Base-by-base conservation (phyloP, 2,113 vertebrate species). In the Aegotheles bennettii region DNA sequence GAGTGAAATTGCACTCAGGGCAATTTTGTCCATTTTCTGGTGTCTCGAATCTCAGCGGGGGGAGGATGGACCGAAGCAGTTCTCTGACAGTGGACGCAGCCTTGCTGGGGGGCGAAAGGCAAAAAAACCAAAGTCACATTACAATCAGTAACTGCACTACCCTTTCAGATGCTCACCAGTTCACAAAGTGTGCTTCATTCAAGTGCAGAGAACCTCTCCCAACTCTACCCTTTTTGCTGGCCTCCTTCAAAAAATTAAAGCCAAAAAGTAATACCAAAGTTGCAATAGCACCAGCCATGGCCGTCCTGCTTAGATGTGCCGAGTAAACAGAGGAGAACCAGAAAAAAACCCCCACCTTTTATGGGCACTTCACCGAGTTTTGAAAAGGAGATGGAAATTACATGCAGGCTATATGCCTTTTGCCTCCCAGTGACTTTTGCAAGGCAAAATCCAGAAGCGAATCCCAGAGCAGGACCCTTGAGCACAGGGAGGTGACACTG, bases 381-480 rank as follows among this genome's bases (percentile, higher is more conserved):
- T 45, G 38, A 78, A 50, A 86, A 51, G 76, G 4, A 43, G 70
- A 16, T 29, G 53, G 73, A 89, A 89, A 87, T 31, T 45, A 82
- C 68, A 68, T 28, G 47, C 75, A 77, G 80, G 45, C 51, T 85
- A 51, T 16, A 43, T 82, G 43, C 50, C 75, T 90, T 88, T 87
- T 70, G 36, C 28, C 67, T n/a, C 47, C 10, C 80, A 79, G 31
- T 53, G 80, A 86, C 68, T 78, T 96, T 50, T 63, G 24, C 4
- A 6, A 93, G 84, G 69, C 73, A 76, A 86, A 85, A 81, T 81
- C 33, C n/a, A 80, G 73, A 74, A 92, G 54, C 64, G 43, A 47
- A 89, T n/a, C 25, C 51, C 61, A 78, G 68, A 77, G 90, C 5
- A 12, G 74, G 60, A 43, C 35, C 53, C 70, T 59, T 4, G 60